Conservation (phyloP, 2,888 invertebrate genomes). For the Hydrotaea diabolus region DNA sequence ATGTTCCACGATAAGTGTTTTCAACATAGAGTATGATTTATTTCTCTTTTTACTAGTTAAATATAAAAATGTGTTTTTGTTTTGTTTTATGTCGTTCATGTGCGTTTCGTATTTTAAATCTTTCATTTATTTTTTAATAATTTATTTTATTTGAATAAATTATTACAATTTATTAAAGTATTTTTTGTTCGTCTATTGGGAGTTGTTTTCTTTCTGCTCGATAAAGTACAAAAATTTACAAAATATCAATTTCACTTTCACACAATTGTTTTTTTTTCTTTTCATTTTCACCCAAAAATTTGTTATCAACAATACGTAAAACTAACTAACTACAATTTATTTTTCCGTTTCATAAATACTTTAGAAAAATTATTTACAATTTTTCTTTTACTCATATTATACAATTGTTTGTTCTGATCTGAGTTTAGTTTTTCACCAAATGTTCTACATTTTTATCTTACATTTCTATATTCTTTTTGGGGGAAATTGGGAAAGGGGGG, state of each 20-base stretch:
- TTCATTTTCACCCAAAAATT: background rate
- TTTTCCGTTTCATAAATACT: background rate
- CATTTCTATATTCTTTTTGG: background rate
- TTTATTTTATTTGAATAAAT: slow-evolving; percentile 10
- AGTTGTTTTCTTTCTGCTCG: slow-evolving; percentile 16
- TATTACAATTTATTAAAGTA: slow-evolving; percentile 24
- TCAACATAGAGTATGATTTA: slow-evolving; percentile 39
- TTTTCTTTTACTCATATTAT: slow-evolving; percentile 4
- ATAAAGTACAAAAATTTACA: slow-evolving; percentile 37
- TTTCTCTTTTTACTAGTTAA: slow-evolving; percentile 44
- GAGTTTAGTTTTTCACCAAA: background rate
- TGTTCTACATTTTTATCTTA: slow-evolving; percentile 36
- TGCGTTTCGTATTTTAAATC: slow-evolving; percentile 67
- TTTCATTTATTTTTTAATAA: background rate
- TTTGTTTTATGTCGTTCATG: slow-evolving; percentile 70
- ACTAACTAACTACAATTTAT: slow-evolving; percentile 27
- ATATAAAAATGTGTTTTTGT: slow-evolving; percentile 58
- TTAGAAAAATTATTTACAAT: slow-evolving; percentile 10
- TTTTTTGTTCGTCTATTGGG: slow-evolving; percentile 27
- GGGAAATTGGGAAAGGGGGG: background rate
- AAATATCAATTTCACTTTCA: slow-evolving; percentile 33
- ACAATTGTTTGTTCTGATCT: background rate
- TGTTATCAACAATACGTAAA: slow-evolving; percentile 23
- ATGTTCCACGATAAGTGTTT: slow-evolving; percentile 76
- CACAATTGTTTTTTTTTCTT: background rate